A percentile compares a stretch with the other conserved stretches of the same genome.
Evolutionary conservation across 2,797 vertebrate species (phyloP).

Genomic region (Pteronotus mesoamericanus): DNA sequence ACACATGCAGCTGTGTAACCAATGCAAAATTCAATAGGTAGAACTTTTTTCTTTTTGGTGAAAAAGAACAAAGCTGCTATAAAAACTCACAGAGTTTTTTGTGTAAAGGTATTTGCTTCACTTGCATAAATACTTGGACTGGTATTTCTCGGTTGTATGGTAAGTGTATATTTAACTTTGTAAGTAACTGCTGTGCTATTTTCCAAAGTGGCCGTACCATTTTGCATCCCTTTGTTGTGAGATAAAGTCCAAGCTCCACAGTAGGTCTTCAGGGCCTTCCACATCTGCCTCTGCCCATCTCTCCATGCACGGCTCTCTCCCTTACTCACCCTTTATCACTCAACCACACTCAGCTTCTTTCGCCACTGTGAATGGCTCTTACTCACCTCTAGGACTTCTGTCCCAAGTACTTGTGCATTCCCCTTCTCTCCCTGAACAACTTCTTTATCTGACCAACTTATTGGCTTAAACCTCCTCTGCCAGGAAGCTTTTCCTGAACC

Average conservation of each 20-base stretch:
- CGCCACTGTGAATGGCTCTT: neutral
- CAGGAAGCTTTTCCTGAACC: neutral
- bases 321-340: neutral
- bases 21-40: neutral
- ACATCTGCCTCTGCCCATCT: neutral
- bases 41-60: neutral
- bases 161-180: neutral
- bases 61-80: neutral
- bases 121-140: neutral
- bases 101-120: neutral
- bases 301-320: neutral
- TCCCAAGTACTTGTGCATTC: neutral
- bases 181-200: neutral
- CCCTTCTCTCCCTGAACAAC: neutral
- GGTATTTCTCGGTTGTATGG: neutral
- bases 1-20: neutral
- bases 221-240: neutral
- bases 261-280: no score
- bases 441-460: neutral
- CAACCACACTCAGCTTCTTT: neutral
- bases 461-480: neutral
- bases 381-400: neutral
- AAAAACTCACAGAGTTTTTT: neutral
- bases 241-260: neutral
- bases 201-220: neutral